Evolutionary conservation across 30 jellyfish, hydroid and myxozoan genomes (phyloP), one percentile per base, ranked within the genome.

Genomic region (Aurelia aurita complex sp. Pacific): DNA sequence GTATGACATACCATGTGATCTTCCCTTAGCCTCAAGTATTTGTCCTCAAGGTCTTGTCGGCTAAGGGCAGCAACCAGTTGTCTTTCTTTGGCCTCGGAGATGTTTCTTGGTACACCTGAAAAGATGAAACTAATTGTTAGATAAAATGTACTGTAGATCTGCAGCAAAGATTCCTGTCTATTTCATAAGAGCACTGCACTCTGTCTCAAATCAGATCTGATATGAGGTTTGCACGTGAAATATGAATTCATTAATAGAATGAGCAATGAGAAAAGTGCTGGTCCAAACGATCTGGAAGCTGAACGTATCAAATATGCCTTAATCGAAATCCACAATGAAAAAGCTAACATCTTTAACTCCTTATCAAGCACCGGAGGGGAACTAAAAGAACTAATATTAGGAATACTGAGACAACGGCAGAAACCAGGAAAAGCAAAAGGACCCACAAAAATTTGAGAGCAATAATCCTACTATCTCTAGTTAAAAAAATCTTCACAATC

Each of bases 41-140:
- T 83, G 79, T 94, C 99, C 60, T 94, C 99, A 38, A 94, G 84
- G 54, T 94, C 99, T 43, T 89, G 79, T 61, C 99, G 79, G 35
- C 85, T 75, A 74, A 89, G 75, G 29, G 85, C 81, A 9, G 91
- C 77, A 52, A 94, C 95, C 42, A 94, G 18, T 62, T 94, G 99
- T 46, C 96, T 59, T 69, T 94, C 97, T 79, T 94, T 94, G n/a
- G 97, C 97, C 34, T 92, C 97, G 59, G 90, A 81, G 66, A 81
- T 89, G 69, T 81, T 55, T 53, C 53, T 81, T 40, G 74, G 3
- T 83, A 81, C 10, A 61, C 70, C 70, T 61, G 10, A 61, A 61
- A 13, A 13, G 57, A 46, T 46, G 57, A 13, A 46, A 7, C 57
- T 40, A 46, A 46, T 2, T 4, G 57, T 46, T 14, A 46, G 15